Evolutionary conservation across 2,113 vertebrate species (phyloP), one percentile per base, ranked within the genome.

Genomic region (Anseranas semipalmata): DNA sequence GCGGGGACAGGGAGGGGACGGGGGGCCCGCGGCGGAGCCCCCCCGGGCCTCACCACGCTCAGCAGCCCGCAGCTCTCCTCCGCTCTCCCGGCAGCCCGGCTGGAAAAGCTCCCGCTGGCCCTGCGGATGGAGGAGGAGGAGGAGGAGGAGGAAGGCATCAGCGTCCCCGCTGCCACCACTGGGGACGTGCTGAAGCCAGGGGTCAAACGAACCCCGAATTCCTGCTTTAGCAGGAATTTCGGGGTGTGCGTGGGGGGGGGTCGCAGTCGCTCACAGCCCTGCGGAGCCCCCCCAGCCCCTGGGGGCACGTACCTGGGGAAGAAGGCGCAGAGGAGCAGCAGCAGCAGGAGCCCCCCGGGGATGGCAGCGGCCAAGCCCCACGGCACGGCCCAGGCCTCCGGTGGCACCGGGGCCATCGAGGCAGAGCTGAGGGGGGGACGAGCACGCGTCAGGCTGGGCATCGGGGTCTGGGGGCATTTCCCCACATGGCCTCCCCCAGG

Each of bases 311-410:
- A 94, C 96, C 88, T 91, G 67, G 35, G 91, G 72, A 83, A 70
- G 73, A 66, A 87, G 48, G 79, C 76, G 65, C 92, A 91, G 67
- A 92, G 78, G 82, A 96, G 79, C 30, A 96, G 92, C 63, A 96
- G 90, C 7, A 96, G 70, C 48, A 95, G 16, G 16, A 91, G 10
- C 32, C 75, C 3, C 8, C 18, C 16, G 12, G 68, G 46, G 24
- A n/a, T 68, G 2, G 62, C 19, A 37, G 45, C 59, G 35, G 71
- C 94, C 58, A 46, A 91, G 48, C 68, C 50, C 43, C 41, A 81
- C 20, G 48, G n/a, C n/a, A n/a, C n/a, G n/a, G n/a, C n/a, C n/a
- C n/a, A n/a, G n/a, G n/a, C n/a, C n/a, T n/a, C n/a, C n/a, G n/a
- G 13, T 2, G 4, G 33, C 25, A 6, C 55, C 7, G 5, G 27